phyloP scores from a whole-genome alignment of 2,797 vertebrate genomes.

The Allochrocebus solatus region DNA sequence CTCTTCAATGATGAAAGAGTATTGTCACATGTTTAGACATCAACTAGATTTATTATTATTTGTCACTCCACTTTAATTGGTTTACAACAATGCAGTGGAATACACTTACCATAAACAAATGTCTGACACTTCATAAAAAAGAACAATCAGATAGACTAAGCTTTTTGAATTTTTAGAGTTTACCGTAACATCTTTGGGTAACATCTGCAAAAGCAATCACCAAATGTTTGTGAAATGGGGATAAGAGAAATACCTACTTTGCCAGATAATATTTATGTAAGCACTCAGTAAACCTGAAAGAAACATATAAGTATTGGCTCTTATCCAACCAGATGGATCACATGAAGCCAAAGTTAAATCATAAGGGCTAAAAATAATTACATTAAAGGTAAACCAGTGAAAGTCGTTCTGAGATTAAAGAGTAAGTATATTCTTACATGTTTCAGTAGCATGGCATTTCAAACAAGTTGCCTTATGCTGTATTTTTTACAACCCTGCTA shows the following conservation, averaged over 20 bases:
- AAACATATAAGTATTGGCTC: neutral
- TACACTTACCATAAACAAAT: neutral
- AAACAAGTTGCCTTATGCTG: neutral
- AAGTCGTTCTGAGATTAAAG: neutral
- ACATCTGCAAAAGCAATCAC: slow-evolving; percentile 27
- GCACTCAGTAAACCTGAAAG: slow-evolving; percentile 27
- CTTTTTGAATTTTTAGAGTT: slow-evolving; percentile 7
- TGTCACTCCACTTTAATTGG: neutral
- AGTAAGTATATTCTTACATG: neutral
- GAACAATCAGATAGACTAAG: neutral
- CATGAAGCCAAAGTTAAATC: slow-evolving; percentile 13
- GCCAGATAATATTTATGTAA: neutral
- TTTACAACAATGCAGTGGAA: neutral
- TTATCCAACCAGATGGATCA: neutral
- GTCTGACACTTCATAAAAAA: neutral
- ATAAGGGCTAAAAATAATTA: slow-evolving; percentile 29
- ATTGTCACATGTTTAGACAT: neutral
- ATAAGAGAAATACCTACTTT: neutral
- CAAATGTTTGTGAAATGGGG: neutral
- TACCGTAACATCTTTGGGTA: neutral
- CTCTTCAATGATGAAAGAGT: neutral
- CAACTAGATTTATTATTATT: neutral
- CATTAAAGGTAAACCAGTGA: slow-evolving; percentile 28
- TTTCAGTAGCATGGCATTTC: neutral
- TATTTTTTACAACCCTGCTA: neutral